Base-by-base conservation (phyloP, 2,888 invertebrate species). In the Oscheius sp. region DNA sequence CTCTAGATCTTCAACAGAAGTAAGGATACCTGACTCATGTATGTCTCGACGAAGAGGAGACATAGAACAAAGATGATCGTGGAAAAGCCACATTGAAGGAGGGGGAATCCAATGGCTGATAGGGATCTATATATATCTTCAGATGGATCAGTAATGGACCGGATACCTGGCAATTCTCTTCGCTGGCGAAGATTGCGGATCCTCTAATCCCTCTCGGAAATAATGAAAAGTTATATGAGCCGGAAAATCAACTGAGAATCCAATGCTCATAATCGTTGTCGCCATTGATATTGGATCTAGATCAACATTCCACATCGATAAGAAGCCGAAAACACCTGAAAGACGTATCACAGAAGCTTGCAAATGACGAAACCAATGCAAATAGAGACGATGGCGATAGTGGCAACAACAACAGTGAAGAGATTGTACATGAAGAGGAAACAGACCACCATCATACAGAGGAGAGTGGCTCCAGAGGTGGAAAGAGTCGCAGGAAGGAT, bases 211-310 rank as follows among this genome's bases (percentile, higher is more conserved):
- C 70, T 77, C 81, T 66, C 83, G 66, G 63, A 81, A 81, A 68
- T 81, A 83, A 57, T 83, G 83, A 72, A 82, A 83, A 12, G 81
- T 81, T 56, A 83, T 72, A 47, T 83, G 83, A 6, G 83, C 83
- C n/a, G 82, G 82, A 70, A 82, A 83, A 62, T 80, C 83, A 28
- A 82, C 83, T 2, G 77, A 80, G 71, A 82, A 82, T 17, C 82
- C 82, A 30, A 82, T 82, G 26, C 81, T 81, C 78, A 78, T 80
- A 44, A 80, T 78, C 14, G 73, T 72, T 24, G 78, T 78, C 1
- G 82, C 77, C 83, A 83, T 82, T 2, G 82, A 81, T 51, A 83
- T 83, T 0, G 83, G 83, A 66, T 83, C 83, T 67, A 83, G 67
- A 65, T 83, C 82, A 22, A 83, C 76, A 30, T 76, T 73, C 83